Evolutionary conservation across 2,113 vertebrate species (phyloP).

Genomic region (Podocnemis expansa): DNA sequence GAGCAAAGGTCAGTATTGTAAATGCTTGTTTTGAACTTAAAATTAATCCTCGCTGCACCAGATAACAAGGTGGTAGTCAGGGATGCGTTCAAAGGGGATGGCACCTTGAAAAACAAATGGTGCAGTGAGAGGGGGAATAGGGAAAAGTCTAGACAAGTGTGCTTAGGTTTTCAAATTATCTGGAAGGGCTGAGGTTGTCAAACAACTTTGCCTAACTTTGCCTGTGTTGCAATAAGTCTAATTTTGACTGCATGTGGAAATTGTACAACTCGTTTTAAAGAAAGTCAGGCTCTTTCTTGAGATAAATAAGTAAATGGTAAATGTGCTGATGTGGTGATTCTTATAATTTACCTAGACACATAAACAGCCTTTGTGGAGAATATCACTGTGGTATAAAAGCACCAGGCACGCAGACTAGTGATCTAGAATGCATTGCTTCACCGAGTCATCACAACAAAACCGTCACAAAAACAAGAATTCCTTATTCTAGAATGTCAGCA

Average conservation of each 20-base stretch:
- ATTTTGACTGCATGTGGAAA: not conserved
- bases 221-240: not conserved
- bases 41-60: not conserved
- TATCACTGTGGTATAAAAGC: not conserved
- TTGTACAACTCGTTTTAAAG: not conserved
- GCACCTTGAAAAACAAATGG: not conserved
- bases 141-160: accelerated
- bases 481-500: accelerated
- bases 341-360: accelerated
- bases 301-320: not conserved
- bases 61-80: accelerated
- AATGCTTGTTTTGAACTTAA: not conserved
- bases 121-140: not conserved
- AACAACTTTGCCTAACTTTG: not conserved
- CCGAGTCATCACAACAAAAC: not conserved
- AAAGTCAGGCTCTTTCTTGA: accelerated
- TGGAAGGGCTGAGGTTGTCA: not conserved
- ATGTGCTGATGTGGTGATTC: not conserved
- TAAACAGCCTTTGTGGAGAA: accelerated
- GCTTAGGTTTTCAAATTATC: not conserved
- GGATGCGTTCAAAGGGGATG: not conserved
- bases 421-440: accelerated
- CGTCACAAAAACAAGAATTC: not conserved
- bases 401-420: accelerated
- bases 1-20: not conserved